phyloP scores from a whole-genome alignment of 2,888 invertebrate genomes.

The Smittia aterrima region DNA sequence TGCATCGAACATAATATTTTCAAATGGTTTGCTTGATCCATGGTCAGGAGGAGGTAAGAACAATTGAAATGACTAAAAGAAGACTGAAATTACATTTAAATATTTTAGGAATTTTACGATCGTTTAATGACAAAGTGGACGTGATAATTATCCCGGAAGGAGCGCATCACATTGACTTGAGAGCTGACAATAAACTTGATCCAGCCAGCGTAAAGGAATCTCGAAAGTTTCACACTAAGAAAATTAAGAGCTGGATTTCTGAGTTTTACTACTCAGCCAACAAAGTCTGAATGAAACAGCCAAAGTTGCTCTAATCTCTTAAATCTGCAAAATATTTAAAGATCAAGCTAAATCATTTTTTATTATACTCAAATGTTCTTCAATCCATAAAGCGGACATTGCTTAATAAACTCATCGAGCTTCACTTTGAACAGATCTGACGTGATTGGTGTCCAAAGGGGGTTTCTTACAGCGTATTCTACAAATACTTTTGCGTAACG shows the following conservation, averaged over 20 bases:
- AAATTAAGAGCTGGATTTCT: not conserved
- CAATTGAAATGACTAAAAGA: too few relatives aligned
- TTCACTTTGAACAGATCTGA: conserved; percentile 91
- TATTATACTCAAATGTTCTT: conserved; percentile 25
- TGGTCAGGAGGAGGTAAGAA: not conserved
- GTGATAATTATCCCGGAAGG: conserved; percentile 76
- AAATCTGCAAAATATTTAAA: too few relatives aligned
- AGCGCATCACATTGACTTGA: conserved; percentile 83
- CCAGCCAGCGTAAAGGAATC: conserved; percentile 19
- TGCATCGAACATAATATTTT: conserved; percentile 72
- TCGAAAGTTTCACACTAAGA: conserved; percentile 16
- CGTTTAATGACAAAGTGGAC: conserved; percentile 63
- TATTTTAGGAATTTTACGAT: conserved; percentile 55
- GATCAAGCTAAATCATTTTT: too few relatives aligned
- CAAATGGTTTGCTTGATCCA: conserved; percentile 79
- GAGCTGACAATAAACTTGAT: conserved; percentile 52
- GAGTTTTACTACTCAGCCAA: not conserved
- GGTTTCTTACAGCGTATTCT: conserved; percentile 95
- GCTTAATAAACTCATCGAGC: conserved; percentile 83
- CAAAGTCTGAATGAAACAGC: too few relatives aligned
- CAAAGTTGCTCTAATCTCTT: too few relatives aligned
- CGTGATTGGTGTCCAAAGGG: conserved; percentile 78
- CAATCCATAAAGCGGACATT: conserved; percentile 59
- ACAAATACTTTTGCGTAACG: conserved; percentile 90
- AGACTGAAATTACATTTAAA: too few relatives aligned